Evolutionary conservation across 2,888 invertebrate species (phyloP), one percentile per base, ranked within the genome.

Genomic region (Sarcophaga variegata): DNA sequence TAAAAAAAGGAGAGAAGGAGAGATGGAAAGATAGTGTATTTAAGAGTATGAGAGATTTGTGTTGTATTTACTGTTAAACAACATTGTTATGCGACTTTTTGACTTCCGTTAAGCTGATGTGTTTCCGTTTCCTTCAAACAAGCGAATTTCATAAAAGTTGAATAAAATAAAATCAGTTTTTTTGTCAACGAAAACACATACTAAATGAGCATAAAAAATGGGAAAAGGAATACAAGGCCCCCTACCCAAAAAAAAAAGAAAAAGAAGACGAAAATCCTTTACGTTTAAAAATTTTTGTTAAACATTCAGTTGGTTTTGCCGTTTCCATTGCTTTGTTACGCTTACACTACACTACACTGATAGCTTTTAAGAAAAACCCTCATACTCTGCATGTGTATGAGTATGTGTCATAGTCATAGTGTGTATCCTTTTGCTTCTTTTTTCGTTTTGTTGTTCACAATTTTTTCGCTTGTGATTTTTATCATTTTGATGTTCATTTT

Each of bases 71-170:
- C 66, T 81, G 72, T 87, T 72, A 66, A 83, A 71, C 89, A 91
- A 91, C 90, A 92, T 90, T 91, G 91, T 91, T 90, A 90, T 92
- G 90, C 90, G 91, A 91, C 91, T 91, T 91, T 92, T 91, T 90
- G 90, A 91, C 92, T 91, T 92, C 92, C 92, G 92, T 90, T 91
- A 90, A 91, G 91, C 92, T 92, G 92, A 92, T 92, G 91, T 92
- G 90, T 91, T 92, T 92, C 92, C 92, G 92, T 90, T 92, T 92
- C 92, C 92, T 91, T 90, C 88, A 90, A 89, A 89, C 90, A 90
- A 62, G 22, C 62, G 22, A 62, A 62, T 20, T 62, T 20, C 62
- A 62, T 20, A 83, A 25, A 25, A 83, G 72, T 90, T 89, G 88
- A 86, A 81, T 69, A 37, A 66, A 67, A 72, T 20, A 66, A 45